These are phyloP conservation scores for Lasioglossum baleicum DNA, from an alignment of 1,140 invertebrate genomes.

Conservation along the genomic window DNA sequence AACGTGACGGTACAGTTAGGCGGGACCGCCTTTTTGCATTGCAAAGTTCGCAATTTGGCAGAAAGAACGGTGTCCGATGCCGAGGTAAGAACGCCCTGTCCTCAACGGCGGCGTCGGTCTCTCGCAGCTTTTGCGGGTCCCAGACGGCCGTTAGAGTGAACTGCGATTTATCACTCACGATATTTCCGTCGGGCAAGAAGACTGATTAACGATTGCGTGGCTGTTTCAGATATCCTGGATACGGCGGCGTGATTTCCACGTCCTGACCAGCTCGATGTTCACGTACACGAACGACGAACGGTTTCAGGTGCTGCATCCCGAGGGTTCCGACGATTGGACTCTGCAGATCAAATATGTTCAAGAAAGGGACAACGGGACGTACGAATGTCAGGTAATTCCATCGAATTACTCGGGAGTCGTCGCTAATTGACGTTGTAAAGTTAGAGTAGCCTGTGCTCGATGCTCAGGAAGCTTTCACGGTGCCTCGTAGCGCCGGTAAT, in stretches of 20 bases:
- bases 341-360: slow-evolving; percentile 96
- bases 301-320: slow-evolving; percentile 88
- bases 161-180: too few species aligned
- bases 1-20: slow-evolving; percentile 92
- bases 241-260: slow-evolving; percentile 93
- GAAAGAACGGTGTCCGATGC: slow-evolving; percentile 83
- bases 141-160: too few species aligned
- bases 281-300: slow-evolving; percentile 95
- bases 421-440: too few species aligned
- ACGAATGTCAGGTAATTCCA: slow-evolving; percentile 94
- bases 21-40: slow-evolving; percentile 91
- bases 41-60: slow-evolving; percentile 85
- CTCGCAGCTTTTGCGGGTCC: too few species aligned
- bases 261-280: slow-evolving; percentile 92
- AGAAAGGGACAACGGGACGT: slow-evolving; percentile 94
- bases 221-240: slow-evolving; percentile 91
- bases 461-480: background rate
- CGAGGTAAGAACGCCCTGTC: slow-evolving; percentile 68
- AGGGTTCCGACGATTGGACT: slow-evolving; percentile 92
- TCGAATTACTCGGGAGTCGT: background rate
- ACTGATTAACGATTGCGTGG: slow-evolving; percentile 27
- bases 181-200: background rate
- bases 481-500: background rate
- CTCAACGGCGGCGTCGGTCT: too few species aligned
- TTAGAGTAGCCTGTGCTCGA: too few species aligned